These are phyloP conservation scores for Caenorhabditis elegans DNA, from an alignment of 1,140 invertebrate species.

Conservation along the genomic window DNA sequence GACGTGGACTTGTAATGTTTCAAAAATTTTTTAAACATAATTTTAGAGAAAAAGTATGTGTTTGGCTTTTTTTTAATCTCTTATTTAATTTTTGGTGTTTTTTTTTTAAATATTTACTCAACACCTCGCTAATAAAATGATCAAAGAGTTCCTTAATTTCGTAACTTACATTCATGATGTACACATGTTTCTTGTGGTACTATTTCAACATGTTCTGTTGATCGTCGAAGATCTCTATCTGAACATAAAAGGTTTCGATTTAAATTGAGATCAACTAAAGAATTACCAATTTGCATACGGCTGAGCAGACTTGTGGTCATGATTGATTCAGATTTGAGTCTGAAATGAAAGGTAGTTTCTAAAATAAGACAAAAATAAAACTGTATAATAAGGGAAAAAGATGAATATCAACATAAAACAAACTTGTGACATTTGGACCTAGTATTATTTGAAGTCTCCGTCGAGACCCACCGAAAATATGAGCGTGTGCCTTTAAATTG, in stretches of 20 bases:
- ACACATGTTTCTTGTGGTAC: slow-evolving; percentile 12
- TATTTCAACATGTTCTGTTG: slow-evolving; percentile 4
- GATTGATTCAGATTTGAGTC: background rate
- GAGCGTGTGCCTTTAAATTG: too few relatives aligned
- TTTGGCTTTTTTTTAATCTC: too few relatives aligned
- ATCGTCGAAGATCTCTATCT: background rate
- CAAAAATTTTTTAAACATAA: too few relatives aligned
- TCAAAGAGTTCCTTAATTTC: background rate
- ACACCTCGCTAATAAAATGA: background rate
- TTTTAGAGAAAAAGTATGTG: too few relatives aligned
- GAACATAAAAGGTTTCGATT: background rate
- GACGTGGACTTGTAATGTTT: too few relatives aligned
- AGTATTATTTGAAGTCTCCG: too few relatives aligned
- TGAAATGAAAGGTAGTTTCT: background rate
- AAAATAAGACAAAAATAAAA: background rate
- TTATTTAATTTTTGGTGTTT: too few relatives aligned
- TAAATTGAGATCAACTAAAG: too few relatives aligned
- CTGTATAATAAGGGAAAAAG: background rate
- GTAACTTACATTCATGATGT: background rate
- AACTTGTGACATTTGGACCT: too few relatives aligned
- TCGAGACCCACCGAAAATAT: too few relatives aligned
- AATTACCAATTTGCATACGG: slow-evolving; percentile 11
- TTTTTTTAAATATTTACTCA: too few relatives aligned
- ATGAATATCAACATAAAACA: too few relatives aligned
- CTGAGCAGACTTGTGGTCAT: background rate